Evolutionary conservation across 2,797 vertebrate species (phyloP).

Genomic region (Rhynchotus rufescens): DNA sequence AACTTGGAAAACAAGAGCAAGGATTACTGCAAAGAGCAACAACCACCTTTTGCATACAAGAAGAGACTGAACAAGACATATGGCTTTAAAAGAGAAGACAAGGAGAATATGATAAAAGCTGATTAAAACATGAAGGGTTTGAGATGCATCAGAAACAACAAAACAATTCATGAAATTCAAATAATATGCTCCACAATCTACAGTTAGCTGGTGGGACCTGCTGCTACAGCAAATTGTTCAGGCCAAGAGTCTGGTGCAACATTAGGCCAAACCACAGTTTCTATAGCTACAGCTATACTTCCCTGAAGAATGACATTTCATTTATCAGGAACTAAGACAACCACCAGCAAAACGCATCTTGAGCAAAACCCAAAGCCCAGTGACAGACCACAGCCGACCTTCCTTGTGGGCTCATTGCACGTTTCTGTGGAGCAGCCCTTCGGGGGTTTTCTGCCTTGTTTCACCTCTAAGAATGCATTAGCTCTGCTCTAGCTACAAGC

Average conservation of each 20-base stretch:
- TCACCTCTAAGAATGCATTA: background rate
- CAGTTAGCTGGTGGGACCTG: background rate
- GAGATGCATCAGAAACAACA: background rate
- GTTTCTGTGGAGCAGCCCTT: background rate
- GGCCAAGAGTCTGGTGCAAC: background rate
- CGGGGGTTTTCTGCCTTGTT: background rate
- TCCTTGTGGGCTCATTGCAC: rapidly evolving
- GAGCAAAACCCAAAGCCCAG: background rate
- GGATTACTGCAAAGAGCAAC: background rate
- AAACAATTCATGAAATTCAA: background rate
- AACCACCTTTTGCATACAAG: background rate
- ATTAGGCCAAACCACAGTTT: background rate
- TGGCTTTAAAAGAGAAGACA: background rate
- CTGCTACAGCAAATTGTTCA: background rate
- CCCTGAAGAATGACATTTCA: background rate
- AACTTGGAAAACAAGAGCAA: background rate
- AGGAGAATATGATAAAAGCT: rapidly evolving
- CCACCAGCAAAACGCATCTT: background rate
- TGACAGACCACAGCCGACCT: background rate
- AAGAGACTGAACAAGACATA: background rate
- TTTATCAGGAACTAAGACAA: background rate
- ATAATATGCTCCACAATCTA: background rate
- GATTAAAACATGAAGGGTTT: background rate
- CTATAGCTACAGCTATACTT: background rate
- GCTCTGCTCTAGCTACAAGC: background rate